Percentiles rank a stretch among this genome's conserved stretches.
phyloP scores from a whole-genome alignment of 2,113 vertebrate species.

The Trichomycterus rosablanca region DNA sequence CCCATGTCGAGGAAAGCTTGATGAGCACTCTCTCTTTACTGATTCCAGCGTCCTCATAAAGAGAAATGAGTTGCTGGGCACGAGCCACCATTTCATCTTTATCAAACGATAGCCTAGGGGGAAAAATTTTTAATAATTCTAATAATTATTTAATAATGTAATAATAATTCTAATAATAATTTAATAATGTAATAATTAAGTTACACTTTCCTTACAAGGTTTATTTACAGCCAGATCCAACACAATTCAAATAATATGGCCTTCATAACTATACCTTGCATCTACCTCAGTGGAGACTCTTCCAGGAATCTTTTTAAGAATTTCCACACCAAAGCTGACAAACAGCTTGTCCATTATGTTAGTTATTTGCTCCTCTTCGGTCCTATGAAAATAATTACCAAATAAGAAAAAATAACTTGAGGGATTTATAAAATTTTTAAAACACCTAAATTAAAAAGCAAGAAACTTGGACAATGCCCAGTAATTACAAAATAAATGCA shows the following conservation, averaged over 20 bases:
- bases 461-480: no score
- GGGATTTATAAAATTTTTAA: no score
- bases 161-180: no score
- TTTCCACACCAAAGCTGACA: constrained; percentile 88
- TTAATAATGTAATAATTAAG: no score
- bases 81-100: constrained; percentile 86
- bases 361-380: constrained; percentile 81
- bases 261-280: constrained; percentile 76
- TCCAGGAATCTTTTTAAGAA: constrained; percentile 92
- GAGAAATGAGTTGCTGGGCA: constrained; percentile 78
- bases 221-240: no score
- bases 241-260: not conserved
- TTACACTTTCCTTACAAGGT: no score
- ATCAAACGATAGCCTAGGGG: constrained; percentile 84
- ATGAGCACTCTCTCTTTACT: constrained; percentile 86
- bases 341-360: constrained; percentile 91
- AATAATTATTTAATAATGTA: no score
- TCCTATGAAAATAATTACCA: constrained; percentile 54
- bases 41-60: constrained; percentile 86
- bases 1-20: constrained; percentile 95
- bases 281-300: constrained; percentile 97
- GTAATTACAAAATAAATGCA: no score
- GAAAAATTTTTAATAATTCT: no score
- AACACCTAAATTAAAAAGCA: no score
- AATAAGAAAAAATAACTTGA: no score